Base-by-base conservation (phyloP, 1,140 invertebrate genomes). In the Aphidius ervi region DNA sequence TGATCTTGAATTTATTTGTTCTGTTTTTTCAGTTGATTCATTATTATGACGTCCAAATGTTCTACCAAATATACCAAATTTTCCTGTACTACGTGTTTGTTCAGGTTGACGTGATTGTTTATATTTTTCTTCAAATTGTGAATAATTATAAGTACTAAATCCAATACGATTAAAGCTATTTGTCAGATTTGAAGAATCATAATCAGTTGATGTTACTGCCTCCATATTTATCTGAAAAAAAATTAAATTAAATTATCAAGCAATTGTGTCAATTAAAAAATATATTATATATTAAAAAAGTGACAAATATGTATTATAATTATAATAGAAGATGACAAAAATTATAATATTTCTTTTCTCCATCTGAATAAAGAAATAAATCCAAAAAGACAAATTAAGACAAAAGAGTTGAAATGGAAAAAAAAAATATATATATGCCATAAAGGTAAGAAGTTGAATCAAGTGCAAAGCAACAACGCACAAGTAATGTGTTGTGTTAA, bases 181-280 rank as follows among this genome's bases (percentile, higher is more conserved):
- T 62, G 70, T 74, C 6, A 71, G 63, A 49, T 77, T 75, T 10
- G 70, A 63, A 6, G 75, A 69, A 9, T 74, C 68, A 66, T 79
- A 79, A 49, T 79, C 73, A 4, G 71, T 76, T 10, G 77, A 78
- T 1, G 76, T 78, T 7, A 78, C 77, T 1, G 77, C 76, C 43
- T 79, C 75, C 76, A 79, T 78, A 57, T 79, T 79, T 63, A 79
- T 79, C 77, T 79, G 67, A 0, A 74, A 77, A 49, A 67, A 54
- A 42, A 40, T 16, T 41, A 31, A 5, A 5, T 54, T 10, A 40
- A 42, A 16, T 10, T 10, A 23, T 48, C 47, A 23, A 54, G 41
- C 40, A 54, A 54, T 54, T 54, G 16, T 16, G 16, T 16, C 16
- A 16, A 16, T 16, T 16, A 16, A 16, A 16, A 16, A 16, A n/a